Percentiles rank a stretch among this genome's conserved stretches.
phyloP scores from a whole-genome alignment of 2,113 vertebrate genomes.

The Phoxinus phoxinus region DNA sequence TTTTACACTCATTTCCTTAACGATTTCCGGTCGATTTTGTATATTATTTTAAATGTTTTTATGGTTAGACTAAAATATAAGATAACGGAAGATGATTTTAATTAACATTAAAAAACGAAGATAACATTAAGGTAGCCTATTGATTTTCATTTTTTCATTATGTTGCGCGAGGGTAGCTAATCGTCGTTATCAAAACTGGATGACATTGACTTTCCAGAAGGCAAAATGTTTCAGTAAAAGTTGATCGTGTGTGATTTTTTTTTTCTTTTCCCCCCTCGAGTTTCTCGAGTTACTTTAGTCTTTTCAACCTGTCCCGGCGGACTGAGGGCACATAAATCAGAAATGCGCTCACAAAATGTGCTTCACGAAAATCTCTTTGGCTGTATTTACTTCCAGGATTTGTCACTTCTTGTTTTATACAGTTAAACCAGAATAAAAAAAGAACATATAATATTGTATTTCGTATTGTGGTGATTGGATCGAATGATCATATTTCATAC shows the following conservation, averaged over 20 bases:
- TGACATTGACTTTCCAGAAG: background rate
- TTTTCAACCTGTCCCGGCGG: slow-evolving; percentile 75
- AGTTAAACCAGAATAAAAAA: background rate
- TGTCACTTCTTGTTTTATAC: slow-evolving; percentile 59
- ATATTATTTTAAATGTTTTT: too few species aligned
- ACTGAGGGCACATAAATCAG: slow-evolving; percentile 83
- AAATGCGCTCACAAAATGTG: slow-evolving; percentile 56
- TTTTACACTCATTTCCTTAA: background rate
- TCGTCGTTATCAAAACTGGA: background rate
- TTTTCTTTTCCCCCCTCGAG: slow-evolving; percentile 53
- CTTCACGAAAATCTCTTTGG: slow-evolving; percentile 73
- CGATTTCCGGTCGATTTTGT: background rate
- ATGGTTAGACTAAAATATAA: background rate
- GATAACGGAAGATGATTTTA: background rate
- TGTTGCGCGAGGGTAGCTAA: background rate
- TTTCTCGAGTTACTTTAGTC: slow-evolving; percentile 35
- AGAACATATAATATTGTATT: background rate
- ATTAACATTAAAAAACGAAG: background rate
- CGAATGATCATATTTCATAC: background rate
- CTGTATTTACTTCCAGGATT: slow-evolving; percentile 44
- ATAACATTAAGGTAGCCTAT: background rate
- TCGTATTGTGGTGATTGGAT: background rate
- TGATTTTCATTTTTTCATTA: background rate
- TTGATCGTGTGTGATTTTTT: slow-evolving; percentile 70
- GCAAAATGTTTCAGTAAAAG: slow-evolving; percentile 64